phyloP scores from a whole-genome alignment of 2,113 vertebrate genomes.

The Carollia perspicillata region DNA sequence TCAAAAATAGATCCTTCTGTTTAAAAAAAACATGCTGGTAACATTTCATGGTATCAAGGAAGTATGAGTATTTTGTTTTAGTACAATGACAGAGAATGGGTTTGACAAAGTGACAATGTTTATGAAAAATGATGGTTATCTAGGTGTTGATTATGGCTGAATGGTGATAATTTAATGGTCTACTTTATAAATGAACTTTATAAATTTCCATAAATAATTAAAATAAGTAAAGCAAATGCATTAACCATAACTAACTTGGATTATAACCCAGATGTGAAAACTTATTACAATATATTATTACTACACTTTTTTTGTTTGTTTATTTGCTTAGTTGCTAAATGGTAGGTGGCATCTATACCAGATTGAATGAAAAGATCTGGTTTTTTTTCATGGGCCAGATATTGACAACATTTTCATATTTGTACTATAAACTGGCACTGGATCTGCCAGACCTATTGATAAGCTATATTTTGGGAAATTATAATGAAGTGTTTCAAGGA shows the following conservation, averaged over 20 bases:
- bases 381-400: background rate
- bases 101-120: background rate
- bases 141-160: background rate
- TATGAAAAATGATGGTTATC: background rate
- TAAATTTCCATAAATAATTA: background rate
- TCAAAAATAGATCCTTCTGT: background rate
- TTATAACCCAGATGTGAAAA: slow-evolving; percentile 4
- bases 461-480: background rate
- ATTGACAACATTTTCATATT: background rate
- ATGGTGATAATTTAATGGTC: slow-evolving; percentile 4
- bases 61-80: background rate
- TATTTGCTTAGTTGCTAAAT: background rate
- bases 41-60: background rate
- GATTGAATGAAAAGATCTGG: background rate
- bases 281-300: background rate
- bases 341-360: background rate
- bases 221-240: slow-evolving; percentile 24
- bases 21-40: background rate
- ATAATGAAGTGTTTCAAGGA: background rate
- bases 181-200: background rate
- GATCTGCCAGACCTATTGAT: background rate
- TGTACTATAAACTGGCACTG: background rate
- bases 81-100: background rate
- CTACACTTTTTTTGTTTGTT: background rate
- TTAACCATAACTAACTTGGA: background rate